These are phyloP conservation scores for Halcyon leucocephala DNA, from an alignment of 2,797 vertebrate genomes.

Conservation along the genomic window DNA sequence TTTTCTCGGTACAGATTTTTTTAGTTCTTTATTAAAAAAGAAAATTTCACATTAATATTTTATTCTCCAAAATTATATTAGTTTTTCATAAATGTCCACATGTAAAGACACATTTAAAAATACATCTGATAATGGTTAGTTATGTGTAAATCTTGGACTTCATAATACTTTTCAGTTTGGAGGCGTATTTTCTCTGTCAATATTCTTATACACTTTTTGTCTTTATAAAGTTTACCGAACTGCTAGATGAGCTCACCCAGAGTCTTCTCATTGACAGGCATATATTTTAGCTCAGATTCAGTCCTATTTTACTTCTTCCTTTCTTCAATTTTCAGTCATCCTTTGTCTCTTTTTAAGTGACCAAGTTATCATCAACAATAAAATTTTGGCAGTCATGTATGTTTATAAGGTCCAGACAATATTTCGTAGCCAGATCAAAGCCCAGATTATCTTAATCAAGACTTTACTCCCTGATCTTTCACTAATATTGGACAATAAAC, in stretches of 20 bases:
- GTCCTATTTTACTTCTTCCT: neutral
- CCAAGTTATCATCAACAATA: neutral
- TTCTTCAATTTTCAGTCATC: neutral
- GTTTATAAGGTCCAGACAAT: neutral
- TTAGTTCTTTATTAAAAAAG: neutral
- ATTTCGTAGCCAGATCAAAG: neutral
- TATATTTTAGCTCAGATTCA: neutral
- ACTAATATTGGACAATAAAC: neutral
- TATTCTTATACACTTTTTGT: neutral
- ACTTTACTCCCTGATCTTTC: neutral
- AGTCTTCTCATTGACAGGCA: neutral
- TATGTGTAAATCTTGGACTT: neutral
- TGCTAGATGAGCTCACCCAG: neutral
- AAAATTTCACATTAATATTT: neutral
- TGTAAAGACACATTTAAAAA: neutral
- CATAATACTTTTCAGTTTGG: neutral
- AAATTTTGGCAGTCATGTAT: neutral
- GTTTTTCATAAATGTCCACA: neutral
- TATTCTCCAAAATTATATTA: neutral
- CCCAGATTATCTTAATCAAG: neutral
- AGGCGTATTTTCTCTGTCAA: neutral
- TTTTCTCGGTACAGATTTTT: neutral
- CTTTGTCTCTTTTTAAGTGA: neutral
- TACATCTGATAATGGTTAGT: neutral
- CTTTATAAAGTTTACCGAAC: neutral